Percentiles rank a stretch among this genome's conserved stretches.
phyloP scores from a whole-genome alignment of 2,113 vertebrate genomes.

The Spilogale gracilis region DNA sequence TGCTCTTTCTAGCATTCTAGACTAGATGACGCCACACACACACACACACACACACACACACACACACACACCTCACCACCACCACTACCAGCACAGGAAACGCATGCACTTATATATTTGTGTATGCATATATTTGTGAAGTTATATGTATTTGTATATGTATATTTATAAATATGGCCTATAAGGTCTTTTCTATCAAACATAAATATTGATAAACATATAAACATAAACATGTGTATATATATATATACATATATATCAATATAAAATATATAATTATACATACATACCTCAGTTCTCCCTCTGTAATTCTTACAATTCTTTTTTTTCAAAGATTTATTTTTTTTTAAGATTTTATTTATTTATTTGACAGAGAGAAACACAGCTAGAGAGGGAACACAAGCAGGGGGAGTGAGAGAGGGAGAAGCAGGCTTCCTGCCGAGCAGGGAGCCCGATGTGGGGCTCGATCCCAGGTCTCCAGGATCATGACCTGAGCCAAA shows the following conservation, averaged over 20 bases:
- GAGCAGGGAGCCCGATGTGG: no score
- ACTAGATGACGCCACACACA: not conserved
- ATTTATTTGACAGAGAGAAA: no score
- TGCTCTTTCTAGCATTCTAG: not conserved
- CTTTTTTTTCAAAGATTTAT: not conserved
- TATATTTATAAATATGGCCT: not conserved
- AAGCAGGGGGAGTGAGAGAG: no score
- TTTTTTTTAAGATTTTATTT: not conserved
- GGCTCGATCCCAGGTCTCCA: no score
- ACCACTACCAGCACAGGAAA: not conserved
- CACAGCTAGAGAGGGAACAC: no score
- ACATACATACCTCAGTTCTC: not conserved
- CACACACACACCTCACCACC: not conserved
- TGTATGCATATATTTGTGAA: conserved; percentile 56
- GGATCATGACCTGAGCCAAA: no score
- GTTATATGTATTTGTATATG: not conserved
- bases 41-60: not conserved
- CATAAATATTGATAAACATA: not conserved
- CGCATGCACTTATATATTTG: not conserved
- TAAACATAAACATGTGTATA: no score
- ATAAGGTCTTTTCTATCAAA: not conserved
- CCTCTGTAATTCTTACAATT: not conserved
- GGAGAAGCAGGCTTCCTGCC: no score
- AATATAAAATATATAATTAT: not conserved
- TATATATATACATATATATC: not conserved